Evolutionary conservation across 2,888 invertebrate species (phyloP), one percentile per base, ranked within the genome.

Genomic region (Fragum sueziense): DNA sequence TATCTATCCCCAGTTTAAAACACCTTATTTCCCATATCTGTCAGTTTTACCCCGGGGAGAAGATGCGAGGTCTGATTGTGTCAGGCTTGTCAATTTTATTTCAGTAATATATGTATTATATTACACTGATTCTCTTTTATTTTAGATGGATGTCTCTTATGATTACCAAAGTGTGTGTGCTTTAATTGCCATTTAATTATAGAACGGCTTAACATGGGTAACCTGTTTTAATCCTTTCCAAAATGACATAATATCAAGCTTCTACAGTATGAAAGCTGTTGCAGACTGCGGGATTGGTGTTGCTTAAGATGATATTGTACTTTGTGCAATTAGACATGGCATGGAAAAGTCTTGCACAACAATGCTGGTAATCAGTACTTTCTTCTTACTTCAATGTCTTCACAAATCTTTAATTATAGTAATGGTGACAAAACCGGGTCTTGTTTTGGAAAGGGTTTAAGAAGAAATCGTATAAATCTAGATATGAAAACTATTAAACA

Each of bases 31-130:
- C 31, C 31, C 25, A 3, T 65, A 65, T 65, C 65, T 65, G 65
- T 65, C 65, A 65, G 34, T 33, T 65, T 33, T 72, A 22, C 74
- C 68, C 41, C 37, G 17, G 62, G 74, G 74, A 37, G 71, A 31
- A 75, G 79, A 79, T 79, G 59, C 59, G 22, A 52, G 17, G 34
- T 9, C 51, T 74, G 81, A 81, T 81, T 81, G 69, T 78, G 81
- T 81, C 81, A 78, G 69, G 25, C 70, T 80, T 76, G 73, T 72
- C 76, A 74, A 76, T 76, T 57, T 80, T 80, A 80, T 80, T 74
- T 76, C 76, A 52, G 70, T 76, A 76, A 73, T 80, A 80, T 76
- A 74, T 67, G 74, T 76, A 80, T 80, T 76, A 76, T 74, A 80
- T 76, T 76, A 74, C 76, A 67, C 47, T 70, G 76, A 74, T 72